Evolutionary conservation across 1,140 invertebrate species (phyloP), one percentile per base, ranked within the genome.

Genomic region (Agrypnia vestita): DNA sequence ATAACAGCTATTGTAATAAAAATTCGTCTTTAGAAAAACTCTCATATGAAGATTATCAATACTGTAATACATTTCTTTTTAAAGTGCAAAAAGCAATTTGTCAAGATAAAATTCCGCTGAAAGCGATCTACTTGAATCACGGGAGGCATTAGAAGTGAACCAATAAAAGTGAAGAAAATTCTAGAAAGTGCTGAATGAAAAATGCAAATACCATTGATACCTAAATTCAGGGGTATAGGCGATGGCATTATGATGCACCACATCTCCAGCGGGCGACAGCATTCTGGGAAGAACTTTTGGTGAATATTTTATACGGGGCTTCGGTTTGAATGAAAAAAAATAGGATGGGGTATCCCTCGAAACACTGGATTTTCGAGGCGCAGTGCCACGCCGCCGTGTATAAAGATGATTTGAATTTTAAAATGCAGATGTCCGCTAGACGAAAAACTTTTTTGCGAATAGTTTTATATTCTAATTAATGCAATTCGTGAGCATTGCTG

Each of bases 161-260:
- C 55, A 21, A 15, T 12, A 59, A n/a, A 59, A 17, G 55, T 9
- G 15, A 59, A 21, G 55, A 21, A 59, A 59, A 59, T 59, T 59
- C 55, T 59, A 9, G 44, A 67, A 67, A 67, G 43, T 67, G 35
- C 62, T 15, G 15, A 67, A 67, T 67, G 62, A 67, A 67, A 67
- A 67, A 67, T 67, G 62, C 44, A 67, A 67, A 67, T 67, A 15
- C 43, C 62, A 67, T 67, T 67, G 62, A 67, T 67, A 67, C 62
- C 62, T 15, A 25, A 44, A 67, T 67, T 46, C 35, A 12, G 35
- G n/a, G 10, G 11, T 12, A 43, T n/a, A 43, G 3, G 35, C 21
- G 35, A 10, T 13, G 62, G 35, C 62, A 67, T 67, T 67, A 67
- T 46, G 62, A 67, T 67, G 62, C 62, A 67, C 61, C 35, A 35